Evolutionary conservation across 2,888 invertebrate species (phyloP).

Genomic region (Drosophila setosimentum): DNA sequence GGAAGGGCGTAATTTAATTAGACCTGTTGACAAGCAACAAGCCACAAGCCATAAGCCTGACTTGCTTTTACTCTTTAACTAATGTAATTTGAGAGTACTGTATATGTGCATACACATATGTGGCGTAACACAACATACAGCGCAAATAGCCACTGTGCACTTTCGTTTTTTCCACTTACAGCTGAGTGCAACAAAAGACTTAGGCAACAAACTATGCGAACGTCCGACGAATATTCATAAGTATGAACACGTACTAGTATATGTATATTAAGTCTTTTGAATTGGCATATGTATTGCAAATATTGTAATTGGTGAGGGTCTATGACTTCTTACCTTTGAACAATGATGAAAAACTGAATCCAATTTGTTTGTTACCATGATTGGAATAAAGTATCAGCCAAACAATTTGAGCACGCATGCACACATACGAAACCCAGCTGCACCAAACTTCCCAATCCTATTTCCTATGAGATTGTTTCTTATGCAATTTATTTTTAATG

Average conservation of each 20-base stretch:
- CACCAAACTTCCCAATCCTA: conserved; percentile 8
- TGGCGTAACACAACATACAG: conserved; percentile 55
- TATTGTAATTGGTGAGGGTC: conserved; percentile 25
- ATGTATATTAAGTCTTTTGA: conserved; percentile 2
- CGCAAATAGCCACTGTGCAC: conserved; percentile 46
- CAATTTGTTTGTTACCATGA: conserved; percentile 3
- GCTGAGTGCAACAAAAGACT: conserved; percentile 49
- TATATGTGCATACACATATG: conserved; percentile 14
- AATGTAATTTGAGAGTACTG: conserved; percentile 56
- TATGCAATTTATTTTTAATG: conserved; percentile 34
- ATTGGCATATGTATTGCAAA: conserved; percentile 20
- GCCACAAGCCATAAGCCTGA: conserved; percentile 7
- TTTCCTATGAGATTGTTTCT: conserved; percentile 12
- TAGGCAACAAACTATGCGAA: conserved; percentile 52
- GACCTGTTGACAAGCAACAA: conserved; percentile 25
- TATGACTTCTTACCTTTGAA: conserved; percentile 30
- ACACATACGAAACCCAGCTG: neutral
- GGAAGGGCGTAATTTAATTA: conserved; percentile 72
- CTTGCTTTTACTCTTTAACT: conserved; percentile 34
- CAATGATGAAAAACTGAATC: conserved; percentile 32
- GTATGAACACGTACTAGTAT: conserved; percentile 15
- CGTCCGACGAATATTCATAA: conserved; percentile 34
- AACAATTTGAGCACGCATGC: neutral
- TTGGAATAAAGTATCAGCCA: neutral
- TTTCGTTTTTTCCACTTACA: conserved; percentile 65